Conservation (phyloP, 2,113 vertebrate genomes). For the Ptyas mucosa region DNA sequence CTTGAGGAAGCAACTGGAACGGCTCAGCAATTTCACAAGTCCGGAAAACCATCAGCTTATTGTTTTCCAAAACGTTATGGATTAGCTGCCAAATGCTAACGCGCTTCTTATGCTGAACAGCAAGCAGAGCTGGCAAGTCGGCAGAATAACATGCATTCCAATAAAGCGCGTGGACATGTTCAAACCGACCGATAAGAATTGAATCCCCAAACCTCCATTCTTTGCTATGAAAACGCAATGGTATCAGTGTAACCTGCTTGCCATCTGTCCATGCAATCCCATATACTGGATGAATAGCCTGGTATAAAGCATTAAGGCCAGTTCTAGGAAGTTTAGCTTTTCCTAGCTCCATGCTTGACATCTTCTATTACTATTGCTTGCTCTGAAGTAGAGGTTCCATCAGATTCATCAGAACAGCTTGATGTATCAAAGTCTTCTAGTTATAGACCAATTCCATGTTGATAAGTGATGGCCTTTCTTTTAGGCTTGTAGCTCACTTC, state of each 20-base stretch:
- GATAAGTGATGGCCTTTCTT: constrained; percentile 31
- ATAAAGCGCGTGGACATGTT: constrained; percentile 85
- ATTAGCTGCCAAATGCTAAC: constrained; percentile 87
- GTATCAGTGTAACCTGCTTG: constrained; percentile 84
- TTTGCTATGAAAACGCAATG: constrained; percentile 71
- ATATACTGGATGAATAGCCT: constrained; percentile 87
- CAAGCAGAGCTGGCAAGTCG: constrained; percentile 77
- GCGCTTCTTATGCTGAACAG: constrained; percentile 88
- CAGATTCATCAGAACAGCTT: constrained; percentile 36
- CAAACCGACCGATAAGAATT: constrained; percentile 87
- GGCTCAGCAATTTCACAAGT: constrained; percentile 87
- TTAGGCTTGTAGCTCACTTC: constrained; percentile 26
- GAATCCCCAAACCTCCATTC: constrained; percentile 85
- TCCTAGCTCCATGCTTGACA: constrained; percentile 86
- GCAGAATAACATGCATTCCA: constrained; percentile 79
- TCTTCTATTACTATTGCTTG: constrained; percentile 21
- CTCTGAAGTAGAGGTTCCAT: constrained; percentile 34
- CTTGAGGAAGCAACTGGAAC: constrained; percentile 84
- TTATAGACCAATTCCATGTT: constrained; percentile 10
- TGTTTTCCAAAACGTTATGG: constrained; percentile 73
- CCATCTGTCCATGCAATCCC: constrained; percentile 97
- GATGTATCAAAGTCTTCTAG: background rate
- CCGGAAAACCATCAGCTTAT: constrained; percentile 83
- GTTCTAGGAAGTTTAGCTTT: constrained; percentile 88
- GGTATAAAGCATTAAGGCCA: constrained; percentile 85